A percentile compares a stretch with the other conserved stretches of the same genome.
Evolutionary conservation across 2,797 vertebrate species (phyloP).

Genomic region (Eurystomus glaucurus): DNA sequence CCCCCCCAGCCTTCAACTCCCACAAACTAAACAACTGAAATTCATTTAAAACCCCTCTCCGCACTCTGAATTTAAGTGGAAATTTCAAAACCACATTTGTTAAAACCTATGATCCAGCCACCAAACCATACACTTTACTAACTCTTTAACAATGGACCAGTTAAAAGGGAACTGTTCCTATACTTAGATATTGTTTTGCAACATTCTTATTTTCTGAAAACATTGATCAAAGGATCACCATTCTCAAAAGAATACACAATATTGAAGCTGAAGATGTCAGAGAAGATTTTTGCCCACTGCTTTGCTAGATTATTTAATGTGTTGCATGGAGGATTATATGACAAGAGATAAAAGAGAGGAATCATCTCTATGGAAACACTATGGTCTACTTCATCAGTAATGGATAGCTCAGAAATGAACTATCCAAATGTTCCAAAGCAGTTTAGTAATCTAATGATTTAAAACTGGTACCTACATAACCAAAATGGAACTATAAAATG

Average conservation of each 20-base stretch:
- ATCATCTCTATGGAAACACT: constrained; percentile 71
- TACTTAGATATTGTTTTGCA: neutral
- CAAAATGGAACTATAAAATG: constrained; percentile 36
- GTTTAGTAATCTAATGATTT: constrained; percentile 23
- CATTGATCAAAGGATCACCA: neutral
- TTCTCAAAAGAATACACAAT: neutral
- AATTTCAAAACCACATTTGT: neutral
- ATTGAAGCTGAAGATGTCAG: neutral
- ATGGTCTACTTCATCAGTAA: constrained; percentile 38
- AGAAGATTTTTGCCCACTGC: neutral
- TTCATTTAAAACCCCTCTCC: neutral
- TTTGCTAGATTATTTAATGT: constrained; percentile 13
- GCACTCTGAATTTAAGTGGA: neutral
- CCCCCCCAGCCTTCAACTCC: neutral
- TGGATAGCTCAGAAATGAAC: constrained; percentile 26
- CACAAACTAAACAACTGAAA: neutral
- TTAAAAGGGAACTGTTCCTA: neutral
- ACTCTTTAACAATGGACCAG: neutral
- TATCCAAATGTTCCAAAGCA: neutral
- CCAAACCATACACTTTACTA: neutral
- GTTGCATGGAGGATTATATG: constrained; percentile 24
- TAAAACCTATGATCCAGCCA: neutral
- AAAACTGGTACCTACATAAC: constrained; percentile 35
- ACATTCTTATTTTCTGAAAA: constrained; percentile 6
- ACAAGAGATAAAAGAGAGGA: constrained; percentile 44